Conservation (phyloP, 1,140 invertebrate species). For the Colletes gigas region DNA sequence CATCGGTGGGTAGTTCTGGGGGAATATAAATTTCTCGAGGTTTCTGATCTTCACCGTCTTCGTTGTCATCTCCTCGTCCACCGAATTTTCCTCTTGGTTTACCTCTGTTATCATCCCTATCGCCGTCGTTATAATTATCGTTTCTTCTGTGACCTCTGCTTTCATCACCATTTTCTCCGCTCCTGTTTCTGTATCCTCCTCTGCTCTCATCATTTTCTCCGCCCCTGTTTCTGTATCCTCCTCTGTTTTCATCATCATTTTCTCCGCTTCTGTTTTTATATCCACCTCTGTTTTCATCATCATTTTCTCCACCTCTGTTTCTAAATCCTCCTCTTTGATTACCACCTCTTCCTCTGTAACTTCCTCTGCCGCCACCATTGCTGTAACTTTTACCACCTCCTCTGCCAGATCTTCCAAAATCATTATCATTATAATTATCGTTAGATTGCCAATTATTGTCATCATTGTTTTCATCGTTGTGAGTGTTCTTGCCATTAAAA, state of each 20-base stretch:
- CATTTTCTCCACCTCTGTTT: slow-evolving; percentile 30
- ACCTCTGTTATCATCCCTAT: background rate
- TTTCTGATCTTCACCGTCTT: slow-evolving; percentile 53
- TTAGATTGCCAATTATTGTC: background rate
- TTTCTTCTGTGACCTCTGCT: slow-evolving; percentile 22
- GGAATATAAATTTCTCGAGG: slow-evolving; percentile 89
- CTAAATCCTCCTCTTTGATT: slow-evolving; percentile 17
- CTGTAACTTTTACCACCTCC: slow-evolving; percentile 22
- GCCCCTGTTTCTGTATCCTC: slow-evolving; percentile 32
- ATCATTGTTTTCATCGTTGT: slow-evolving; percentile 11
- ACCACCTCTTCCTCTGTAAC: slow-evolving; percentile 17
- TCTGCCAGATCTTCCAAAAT: slow-evolving; percentile 11
- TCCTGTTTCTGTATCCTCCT: slow-evolving; percentile 31
- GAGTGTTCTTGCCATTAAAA: slow-evolving; percentile 13
- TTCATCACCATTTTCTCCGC: slow-evolving; percentile 24
- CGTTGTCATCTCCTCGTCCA: slow-evolving; percentile 12
- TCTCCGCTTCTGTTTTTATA: slow-evolving; percentile 30
- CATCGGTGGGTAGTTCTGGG: slow-evolving; percentile 87
- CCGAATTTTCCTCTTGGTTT: background rate
- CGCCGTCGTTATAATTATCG: background rate
- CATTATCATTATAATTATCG: background rate
- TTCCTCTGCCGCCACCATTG: slow-evolving; percentile 25
- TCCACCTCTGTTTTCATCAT: slow-evolving; percentile 33
- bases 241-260: slow-evolving; percentile 36
- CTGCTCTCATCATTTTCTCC: slow-evolving; percentile 35